Evolutionary conservation across 2,888 invertebrate species (phyloP), one percentile per base, ranked within the genome.

Genomic region (Micoletzkya japonica): DNA sequence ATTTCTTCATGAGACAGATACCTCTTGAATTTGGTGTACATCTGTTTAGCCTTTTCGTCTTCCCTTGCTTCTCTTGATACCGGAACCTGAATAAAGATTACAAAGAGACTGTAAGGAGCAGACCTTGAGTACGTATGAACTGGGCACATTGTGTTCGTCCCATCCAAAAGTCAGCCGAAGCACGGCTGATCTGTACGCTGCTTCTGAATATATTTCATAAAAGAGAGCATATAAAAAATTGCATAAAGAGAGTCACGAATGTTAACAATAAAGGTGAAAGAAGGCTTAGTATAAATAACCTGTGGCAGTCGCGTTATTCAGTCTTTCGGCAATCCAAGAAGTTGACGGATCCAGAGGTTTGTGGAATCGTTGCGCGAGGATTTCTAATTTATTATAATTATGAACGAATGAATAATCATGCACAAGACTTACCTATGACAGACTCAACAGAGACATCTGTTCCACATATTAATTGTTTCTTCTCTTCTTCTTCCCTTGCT

Each of bases 1-100:
- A 44, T n/a, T 44, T 17, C 14, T n/a, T 17, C 49, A 17, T 44
- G 14, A 44, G n/a, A n/a, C n/a, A n/a, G 17, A 14, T 10, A 68
- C 68, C 68, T 68, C 49, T 68, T 68, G 68, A 68, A 68, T 58
- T 57, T 37, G 36, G 44, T 58, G 58, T 68, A 68, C 32, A 58
- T 30, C 30, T 34, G 39, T 49, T 58, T 68, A 4, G 57, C 68
- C 32, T 58, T 57, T 6, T 58, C 68, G 2, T 49, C 49, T 39
- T 68, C 68, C 4, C 68, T 30, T 14, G 68, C 68, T 2, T 68
- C 68, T 39, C 68, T 7, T 14, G 57, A 30, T 4, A 68, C 68
- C 24, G 68, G 68, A n/a, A 68, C 32, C 68, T 68, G 58, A 17
- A 54, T 17, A 14, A 52, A 14, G 39, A 52, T 6, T 52, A 14